Percentiles rank a stretch among this genome's conserved stretches.
phyloP scores from a whole-genome alignment of 1,140 invertebrate species.

The Manduca sexta region DNA sequence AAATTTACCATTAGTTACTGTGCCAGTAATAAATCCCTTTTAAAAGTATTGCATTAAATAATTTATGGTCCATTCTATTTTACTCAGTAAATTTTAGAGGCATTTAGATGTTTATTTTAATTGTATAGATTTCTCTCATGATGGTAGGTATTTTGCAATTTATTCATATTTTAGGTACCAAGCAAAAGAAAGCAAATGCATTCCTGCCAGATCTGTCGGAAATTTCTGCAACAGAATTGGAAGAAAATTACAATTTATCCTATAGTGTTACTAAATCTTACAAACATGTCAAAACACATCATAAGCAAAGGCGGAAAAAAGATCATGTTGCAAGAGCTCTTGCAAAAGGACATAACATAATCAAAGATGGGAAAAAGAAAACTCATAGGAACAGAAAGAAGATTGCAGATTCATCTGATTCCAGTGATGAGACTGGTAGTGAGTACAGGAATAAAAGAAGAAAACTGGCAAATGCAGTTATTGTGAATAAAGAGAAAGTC shows the following conservation, averaged over 20 bases:
- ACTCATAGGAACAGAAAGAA: conserved; percentile 27
- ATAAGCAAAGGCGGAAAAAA: conserved; percentile 36
- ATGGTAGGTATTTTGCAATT: conserved; percentile 6
- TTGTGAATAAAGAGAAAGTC: conserved; percentile 39
- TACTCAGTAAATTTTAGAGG: too few species aligned
- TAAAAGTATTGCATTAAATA: too few species aligned
- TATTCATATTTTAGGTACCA: conserved; percentile 46
- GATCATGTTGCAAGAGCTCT: conserved; percentile 19
- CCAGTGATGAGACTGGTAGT: conserved; percentile 59
- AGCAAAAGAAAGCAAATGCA: conserved; percentile 23
- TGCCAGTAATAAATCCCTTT: too few species aligned
- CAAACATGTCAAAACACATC: conserved; percentile 26
- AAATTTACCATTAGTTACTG: too few species aligned
- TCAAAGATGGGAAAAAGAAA: conserved; percentile 45
- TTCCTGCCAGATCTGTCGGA: conserved; percentile 34
- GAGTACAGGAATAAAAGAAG: conserved; percentile 59
- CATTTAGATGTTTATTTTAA: not conserved
- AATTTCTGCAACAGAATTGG: conserved; percentile 39
- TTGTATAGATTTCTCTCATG: not conserved
- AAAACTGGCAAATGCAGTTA: conserved; percentile 54
- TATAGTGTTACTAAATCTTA: conserved; percentile 10
- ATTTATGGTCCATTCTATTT: too few species aligned
- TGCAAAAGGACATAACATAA: conserved; percentile 20
- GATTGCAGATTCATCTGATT: conserved; percentile 32
- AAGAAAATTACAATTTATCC: conserved; percentile 23